Conservation (phyloP, 1,140 invertebrate genomes). For the Drosophila kepulauana region DNA sequence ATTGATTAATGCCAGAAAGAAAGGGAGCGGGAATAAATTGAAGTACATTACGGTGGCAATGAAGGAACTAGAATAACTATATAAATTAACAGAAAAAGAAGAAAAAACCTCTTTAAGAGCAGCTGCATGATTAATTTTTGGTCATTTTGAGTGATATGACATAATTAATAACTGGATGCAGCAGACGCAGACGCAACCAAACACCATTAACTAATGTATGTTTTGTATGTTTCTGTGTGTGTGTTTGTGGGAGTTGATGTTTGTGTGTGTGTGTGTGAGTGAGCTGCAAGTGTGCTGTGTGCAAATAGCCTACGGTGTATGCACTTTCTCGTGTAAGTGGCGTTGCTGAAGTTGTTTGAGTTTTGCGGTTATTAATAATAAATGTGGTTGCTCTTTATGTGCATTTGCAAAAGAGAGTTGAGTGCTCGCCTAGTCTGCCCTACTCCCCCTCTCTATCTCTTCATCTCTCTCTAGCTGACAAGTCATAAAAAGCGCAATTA, state of each 20-base stretch:
- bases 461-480: background rate
- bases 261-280: constrained; percentile 4
- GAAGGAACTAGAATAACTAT: constrained; percentile 5
- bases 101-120: background rate
- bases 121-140: constrained; percentile 28
- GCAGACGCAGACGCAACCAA: constrained; percentile 8
- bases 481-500: constrained; percentile 76
- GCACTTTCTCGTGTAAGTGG: constrained; percentile 43
- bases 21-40: constrained; percentile 2
- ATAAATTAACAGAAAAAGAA: background rate
- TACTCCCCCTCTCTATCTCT: background rate
- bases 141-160: constrained; percentile 43
- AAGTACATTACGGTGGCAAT: constrained; percentile 5
- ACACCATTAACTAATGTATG: constrained; percentile 29
- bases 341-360: constrained; percentile 76
- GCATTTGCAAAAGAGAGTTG: constrained; percentile 17
- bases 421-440: constrained; percentile 15
- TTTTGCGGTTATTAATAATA: constrained; percentile 81
- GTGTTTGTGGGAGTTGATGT: background rate
- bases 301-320: constrained; percentile 61
- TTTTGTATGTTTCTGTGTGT: constrained; percentile 4
- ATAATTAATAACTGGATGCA: constrained; percentile 45
- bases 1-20: background rate
- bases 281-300: constrained; percentile 46
- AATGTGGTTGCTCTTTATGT: constrained; percentile 77